Percentiles rank a stretch among this genome's conserved stretches.
Evolutionary conservation across 2,113 vertebrate species (phyloP).

Genomic region (Ceratotherium simum): DNA sequence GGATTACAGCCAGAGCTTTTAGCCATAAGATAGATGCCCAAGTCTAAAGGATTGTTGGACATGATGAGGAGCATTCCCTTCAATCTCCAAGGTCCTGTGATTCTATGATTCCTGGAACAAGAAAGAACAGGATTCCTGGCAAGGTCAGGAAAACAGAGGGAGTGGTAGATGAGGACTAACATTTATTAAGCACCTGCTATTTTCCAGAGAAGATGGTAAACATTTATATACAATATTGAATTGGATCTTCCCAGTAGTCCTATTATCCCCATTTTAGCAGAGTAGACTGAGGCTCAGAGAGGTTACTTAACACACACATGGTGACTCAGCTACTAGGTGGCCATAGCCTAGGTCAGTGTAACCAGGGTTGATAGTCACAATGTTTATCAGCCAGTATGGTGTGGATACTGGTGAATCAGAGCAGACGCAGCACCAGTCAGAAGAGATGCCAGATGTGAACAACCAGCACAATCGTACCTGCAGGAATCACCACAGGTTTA

Average conservation of each 20-base stretch:
- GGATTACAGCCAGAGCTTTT: background rate
- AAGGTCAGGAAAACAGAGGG: background rate
- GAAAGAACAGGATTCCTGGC: background rate
- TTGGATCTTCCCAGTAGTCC: background rate
- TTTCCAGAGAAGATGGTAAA: background rate
- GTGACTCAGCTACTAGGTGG: background rate
- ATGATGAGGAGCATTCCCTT: background rate
- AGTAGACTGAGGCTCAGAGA: background rate
- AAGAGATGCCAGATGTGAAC: background rate
- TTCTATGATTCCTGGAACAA: background rate
- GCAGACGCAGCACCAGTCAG: background rate
- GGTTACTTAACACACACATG: background rate
- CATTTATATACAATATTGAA: background rate
- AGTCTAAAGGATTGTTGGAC: background rate
- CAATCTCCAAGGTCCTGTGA: background rate
- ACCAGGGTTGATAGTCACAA: background rate
- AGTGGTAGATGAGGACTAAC: background rate
- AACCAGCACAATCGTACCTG: background rate
- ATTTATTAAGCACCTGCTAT: background rate
- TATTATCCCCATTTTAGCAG: background rate
- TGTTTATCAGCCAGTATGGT: background rate
- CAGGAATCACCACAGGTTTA: background rate
- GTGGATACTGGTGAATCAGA: background rate
- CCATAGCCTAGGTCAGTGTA: background rate
- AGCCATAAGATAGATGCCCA: background rate